phyloP scores from a whole-genome alignment of 2,888 invertebrate species.

The Horisme vitalbata region DNA sequence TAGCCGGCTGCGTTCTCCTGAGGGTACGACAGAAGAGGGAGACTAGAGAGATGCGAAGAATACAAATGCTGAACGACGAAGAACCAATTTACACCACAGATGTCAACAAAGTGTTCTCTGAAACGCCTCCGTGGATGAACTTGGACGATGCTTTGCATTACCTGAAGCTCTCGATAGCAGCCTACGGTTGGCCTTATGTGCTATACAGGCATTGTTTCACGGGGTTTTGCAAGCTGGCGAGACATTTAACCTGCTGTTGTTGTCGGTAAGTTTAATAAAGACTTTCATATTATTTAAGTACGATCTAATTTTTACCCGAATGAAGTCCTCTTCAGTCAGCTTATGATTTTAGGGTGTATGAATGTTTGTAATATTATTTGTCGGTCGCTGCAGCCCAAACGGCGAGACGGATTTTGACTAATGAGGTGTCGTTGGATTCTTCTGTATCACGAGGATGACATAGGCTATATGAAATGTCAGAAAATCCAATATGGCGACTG shows the following conservation, averaged over 20 bases:
- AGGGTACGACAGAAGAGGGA: conserved; percentile 89
- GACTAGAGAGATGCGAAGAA: conserved; percentile 86
- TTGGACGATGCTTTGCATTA: conserved; percentile 89
- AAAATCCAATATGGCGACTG: no score
- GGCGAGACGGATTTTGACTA: no score
- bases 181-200: conserved; percentile 95
- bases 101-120: conserved; percentile 83
- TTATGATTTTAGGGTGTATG: no score
- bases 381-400: no score
- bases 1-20: conserved; percentile 93
- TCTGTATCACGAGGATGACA: no score
- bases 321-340: no score
- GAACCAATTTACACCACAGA: conserved; percentile 87
- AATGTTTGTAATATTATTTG: no score
- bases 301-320: no score
- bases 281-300: no score
- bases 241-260: conserved; percentile 88
- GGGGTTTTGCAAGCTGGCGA: conserved; percentile 88
- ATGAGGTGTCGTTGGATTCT: no score
- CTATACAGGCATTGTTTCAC: conserved; percentile 89
- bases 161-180: conserved; percentile 90
- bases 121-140: conserved; percentile 91
- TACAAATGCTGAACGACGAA: conserved; percentile 85
- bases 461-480: no score
- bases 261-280: conserved; percentile 76